Evolutionary conservation across 2,797 vertebrate species (phyloP).

Genomic region (Thripadectes ignobilis): DNA sequence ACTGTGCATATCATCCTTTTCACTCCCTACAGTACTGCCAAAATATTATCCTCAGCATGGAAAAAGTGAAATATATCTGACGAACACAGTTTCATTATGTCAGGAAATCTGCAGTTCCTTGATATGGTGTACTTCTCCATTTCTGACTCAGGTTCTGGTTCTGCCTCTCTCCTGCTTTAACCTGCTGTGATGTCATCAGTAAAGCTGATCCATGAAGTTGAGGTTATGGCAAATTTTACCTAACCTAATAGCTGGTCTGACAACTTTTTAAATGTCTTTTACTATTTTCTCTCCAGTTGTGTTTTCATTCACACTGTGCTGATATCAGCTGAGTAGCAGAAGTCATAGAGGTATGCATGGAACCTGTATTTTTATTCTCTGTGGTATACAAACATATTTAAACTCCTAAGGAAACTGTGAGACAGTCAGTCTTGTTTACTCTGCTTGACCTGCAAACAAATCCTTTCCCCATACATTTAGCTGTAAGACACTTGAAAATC

Average conservation of each 20-base stretch:
- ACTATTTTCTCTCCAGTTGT: not conserved
- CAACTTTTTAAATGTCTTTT: slow-evolving; percentile 40
- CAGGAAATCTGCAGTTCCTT: not conserved
- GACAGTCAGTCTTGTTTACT: not conserved
- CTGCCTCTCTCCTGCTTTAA: not conserved
- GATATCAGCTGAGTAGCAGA: not conserved
- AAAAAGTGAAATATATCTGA: slow-evolving; percentile 20
- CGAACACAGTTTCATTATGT: not conserved
- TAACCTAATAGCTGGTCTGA: slow-evolving; percentile 14
- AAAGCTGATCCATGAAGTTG: slow-evolving; percentile 21
- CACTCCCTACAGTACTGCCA: not conserved
- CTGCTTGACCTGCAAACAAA: not conserved
- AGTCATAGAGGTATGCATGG: not conserved
- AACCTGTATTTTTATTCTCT: not conserved
- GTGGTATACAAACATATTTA: not conserved
- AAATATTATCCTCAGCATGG: slow-evolving; percentile 5
- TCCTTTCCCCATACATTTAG: not conserved
- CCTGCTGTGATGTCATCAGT: slow-evolving; percentile 28
- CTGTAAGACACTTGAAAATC: not conserved
- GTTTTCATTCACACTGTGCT: not conserved
- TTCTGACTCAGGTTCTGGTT: not conserved
- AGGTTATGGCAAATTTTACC: not conserved
- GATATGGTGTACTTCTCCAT: not conserved
- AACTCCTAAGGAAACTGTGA: not conserved
- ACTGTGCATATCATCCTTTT: not conserved